Base-by-base conservation (phyloP, 2,888 invertebrate species). In the Dendrolimus houi region DNA sequence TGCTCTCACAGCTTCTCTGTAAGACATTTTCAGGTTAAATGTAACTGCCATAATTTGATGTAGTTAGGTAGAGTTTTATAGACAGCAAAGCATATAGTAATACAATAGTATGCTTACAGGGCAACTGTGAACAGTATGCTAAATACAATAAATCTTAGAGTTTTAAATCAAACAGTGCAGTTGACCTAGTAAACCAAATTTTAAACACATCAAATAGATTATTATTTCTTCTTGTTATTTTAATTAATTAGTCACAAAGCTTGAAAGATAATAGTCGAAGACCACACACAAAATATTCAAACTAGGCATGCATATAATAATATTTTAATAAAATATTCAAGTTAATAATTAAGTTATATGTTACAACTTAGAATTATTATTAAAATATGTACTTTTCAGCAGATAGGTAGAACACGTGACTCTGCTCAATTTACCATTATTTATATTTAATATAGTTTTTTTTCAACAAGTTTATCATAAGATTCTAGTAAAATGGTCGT, bases 1-100 rank as follows among this genome's bases (percentile, higher is more conserved):
- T 29, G 61, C 60, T 71, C 80, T 75, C 85, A 87, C 87, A 89
- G 87, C 81, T 83, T 82, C 86, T 86, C 88, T 89, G 88, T 87
- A 89, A 87, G 85, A 78, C 79, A 77, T 74, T 72, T 62, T 60
- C 63, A 73, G 47, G 55, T 12, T 29, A 52, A 83, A 88, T 84
- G 89, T 88, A 89, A 90, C 88, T 71, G 89, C 90, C 89, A 89
- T 88, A 87, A 82, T 81, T 61, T 66, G 56, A 64, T 60, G 57
- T 29, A 29, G 6, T 29, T 47, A 47, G 47, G 9, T 47, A 47
- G 29, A 3, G 9, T 7, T 47, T 8, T 8, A 47, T 8, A 47
- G 9, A 47, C 61, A 60, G 60, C 58, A 61, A 61, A 62, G 60
- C 59, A 60, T 56, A 67, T 58, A 62, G 60, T 64, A 60, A 62